Evolutionary conservation across 1,140 invertebrate genomes (phyloP).

Genomic region (Stenopsyche tienmushanensis): DNA sequence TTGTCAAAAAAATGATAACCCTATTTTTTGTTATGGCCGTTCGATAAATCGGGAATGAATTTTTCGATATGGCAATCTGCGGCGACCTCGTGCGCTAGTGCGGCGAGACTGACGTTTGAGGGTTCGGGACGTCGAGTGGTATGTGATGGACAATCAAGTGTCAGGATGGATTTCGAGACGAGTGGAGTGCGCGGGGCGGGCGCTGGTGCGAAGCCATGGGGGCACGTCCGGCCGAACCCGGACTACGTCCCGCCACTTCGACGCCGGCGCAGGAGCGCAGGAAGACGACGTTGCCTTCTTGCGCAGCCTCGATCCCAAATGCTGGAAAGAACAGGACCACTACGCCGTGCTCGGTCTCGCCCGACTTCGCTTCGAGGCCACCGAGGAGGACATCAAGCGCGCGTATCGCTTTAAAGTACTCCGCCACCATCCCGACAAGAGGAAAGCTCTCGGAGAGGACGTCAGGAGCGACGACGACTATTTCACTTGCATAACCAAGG

Average conservation of each 20-base stretch:
- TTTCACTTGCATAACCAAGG: constrained; percentile 98
- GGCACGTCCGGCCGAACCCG: constrained; percentile 31
- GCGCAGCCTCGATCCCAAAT: constrained; percentile 88
- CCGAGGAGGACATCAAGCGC: constrained; percentile 89
- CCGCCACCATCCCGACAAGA: constrained; percentile 96
- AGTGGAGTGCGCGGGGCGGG: constrained; percentile 50
- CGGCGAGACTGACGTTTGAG: too few species aligned
- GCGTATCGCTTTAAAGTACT: constrained; percentile 92
- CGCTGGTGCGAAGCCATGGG: constrained; percentile 3
- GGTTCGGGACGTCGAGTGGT: too few species aligned
- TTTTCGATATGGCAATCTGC: neutral
- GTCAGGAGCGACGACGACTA: constrained; percentile 89
- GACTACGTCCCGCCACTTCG: neutral
- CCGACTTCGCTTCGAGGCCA: constrained; percentile 74
- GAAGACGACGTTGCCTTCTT: constrained; percentile 86
- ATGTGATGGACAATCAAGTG: too few species aligned
- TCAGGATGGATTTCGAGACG: constrained; percentile 42
- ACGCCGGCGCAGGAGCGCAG: constrained; percentile 54
- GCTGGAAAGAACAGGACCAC: constrained; percentile 97
- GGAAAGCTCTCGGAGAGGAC: constrained; percentile 83
- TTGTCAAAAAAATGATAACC: too few species aligned
- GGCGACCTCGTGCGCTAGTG: neutral
- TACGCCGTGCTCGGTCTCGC: constrained; percentile 91
- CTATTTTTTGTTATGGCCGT: too few species aligned
- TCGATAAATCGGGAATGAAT: too few species aligned